Percentiles rank a stretch among this genome's conserved stretches.
phyloP scores from a whole-genome alignment of 53 echinoderm and acorn worm species.

The Echinometra lucunter region DNA sequence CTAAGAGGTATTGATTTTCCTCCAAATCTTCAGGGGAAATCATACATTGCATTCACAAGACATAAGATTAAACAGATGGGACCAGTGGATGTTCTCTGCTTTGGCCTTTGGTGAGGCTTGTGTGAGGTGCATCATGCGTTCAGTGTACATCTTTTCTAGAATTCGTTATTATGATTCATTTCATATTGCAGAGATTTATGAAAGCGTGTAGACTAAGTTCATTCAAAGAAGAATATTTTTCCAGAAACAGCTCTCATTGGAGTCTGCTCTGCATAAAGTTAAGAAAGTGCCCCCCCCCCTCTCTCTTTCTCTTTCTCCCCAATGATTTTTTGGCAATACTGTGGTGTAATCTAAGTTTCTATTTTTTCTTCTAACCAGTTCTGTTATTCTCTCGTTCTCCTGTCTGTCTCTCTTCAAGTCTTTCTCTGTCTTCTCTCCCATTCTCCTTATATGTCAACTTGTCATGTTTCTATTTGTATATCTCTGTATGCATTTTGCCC shows the following conservation, averaged over 20 bases:
- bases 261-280: not conserved
- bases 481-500: too few species aligned
- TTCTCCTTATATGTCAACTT: too few species aligned
- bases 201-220: not conserved
- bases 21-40: not conserved
- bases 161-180: not conserved
- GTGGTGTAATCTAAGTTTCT: not conserved
- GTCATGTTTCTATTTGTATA: too few species aligned
- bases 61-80: constrained; percentile 32
- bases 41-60: constrained; percentile 9
- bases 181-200: not conserved
- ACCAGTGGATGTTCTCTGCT: not conserved
- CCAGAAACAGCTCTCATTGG: not conserved
- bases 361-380: not conserved
- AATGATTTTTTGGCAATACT: not conserved
- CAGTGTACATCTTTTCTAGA: not conserved
- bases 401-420: not conserved
- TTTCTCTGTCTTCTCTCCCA: not conserved
- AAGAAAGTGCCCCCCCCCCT: not conserved
- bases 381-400: not conserved
- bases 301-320: not conserved
- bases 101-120: not conserved
- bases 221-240: not conserved
- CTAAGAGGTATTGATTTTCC: not conserved
- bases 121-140: not conserved